phyloP scores from a whole-genome alignment of 2,888 invertebrate genomes.

The Hydriomena furcata region DNA sequence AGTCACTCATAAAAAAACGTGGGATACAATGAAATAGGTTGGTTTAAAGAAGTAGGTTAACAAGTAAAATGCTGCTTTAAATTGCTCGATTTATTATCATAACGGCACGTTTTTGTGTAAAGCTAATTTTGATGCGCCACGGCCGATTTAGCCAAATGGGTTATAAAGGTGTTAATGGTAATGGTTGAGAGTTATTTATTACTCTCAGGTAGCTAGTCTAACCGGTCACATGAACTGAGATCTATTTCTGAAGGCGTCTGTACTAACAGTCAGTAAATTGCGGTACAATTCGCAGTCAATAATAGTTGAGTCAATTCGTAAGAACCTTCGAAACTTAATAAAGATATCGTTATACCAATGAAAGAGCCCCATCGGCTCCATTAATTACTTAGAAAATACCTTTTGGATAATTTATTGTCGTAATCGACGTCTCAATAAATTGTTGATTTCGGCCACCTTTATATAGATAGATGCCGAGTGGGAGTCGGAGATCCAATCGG shows the following conservation, averaged over 20 bases:
- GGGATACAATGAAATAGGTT: background rate
- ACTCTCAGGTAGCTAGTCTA: background rate
- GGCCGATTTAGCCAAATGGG: background rate
- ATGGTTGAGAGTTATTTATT: background rate
- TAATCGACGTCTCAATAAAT: constrained; percentile 68
- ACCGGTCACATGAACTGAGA: background rate
- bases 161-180: background rate
- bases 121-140: background rate
- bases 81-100: too few relatives aligned
- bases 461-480: constrained; percentile 47
- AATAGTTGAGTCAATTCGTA: constrained; percentile 41
- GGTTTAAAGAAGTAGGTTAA: background rate
- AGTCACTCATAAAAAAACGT: background rate
- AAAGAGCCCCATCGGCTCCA: constrained; percentile 56
- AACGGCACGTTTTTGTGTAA: too few relatives aligned
- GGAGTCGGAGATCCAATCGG: constrained; percentile 48
- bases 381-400: constrained; percentile 67
- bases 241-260: background rate
- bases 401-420: constrained; percentile 63
- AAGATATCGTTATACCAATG: constrained; percentile 69
- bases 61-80: too few relatives aligned
- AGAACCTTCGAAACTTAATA: constrained; percentile 62
- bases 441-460: constrained; percentile 57
- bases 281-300: constrained; percentile 43
- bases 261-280: constrained; percentile 12